Conservation (phyloP, 35 echinoderm and acorn worm species). For the Lytechinus variegatus region DNA sequence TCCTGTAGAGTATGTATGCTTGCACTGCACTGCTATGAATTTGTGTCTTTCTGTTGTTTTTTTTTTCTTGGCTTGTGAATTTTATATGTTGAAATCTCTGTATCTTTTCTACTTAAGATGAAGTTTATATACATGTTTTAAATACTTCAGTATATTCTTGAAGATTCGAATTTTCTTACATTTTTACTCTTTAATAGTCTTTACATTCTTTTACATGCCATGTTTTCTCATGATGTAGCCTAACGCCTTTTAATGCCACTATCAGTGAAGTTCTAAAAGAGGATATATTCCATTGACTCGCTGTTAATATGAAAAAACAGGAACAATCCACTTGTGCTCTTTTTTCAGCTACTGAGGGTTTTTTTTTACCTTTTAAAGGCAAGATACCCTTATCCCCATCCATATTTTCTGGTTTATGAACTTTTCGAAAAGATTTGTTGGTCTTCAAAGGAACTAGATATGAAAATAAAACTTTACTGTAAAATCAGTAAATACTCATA, state of each 20-base stretch:
- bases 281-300: too few relatives aligned
- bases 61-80: conserved; percentile 11
- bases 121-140: neutral
- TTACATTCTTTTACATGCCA: neutral
- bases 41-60: neutral
- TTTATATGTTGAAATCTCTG: neutral
- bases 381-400: too few relatives aligned
- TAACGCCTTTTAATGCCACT: neutral
- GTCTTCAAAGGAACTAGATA: too few relatives aligned
- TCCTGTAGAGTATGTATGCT: conserved; percentile 36
- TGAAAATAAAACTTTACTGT: too few relatives aligned
- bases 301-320: too few relatives aligned
- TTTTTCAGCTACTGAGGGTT: too few relatives aligned
- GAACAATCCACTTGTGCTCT: too few relatives aligned
- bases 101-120: neutral
- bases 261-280: neutral
- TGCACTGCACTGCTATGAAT: conserved; percentile 43
- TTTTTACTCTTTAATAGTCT: neutral
- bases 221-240: neutral
- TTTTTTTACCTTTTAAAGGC: too few relatives aligned
- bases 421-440: too few relatives aligned
- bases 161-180: neutral
- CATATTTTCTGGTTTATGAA: too few relatives aligned
- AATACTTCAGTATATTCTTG: neutral
- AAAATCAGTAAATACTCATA: too few relatives aligned